Conservation (phyloP, 2,888 invertebrate genomes). For the Tineola bisselliella region DNA sequence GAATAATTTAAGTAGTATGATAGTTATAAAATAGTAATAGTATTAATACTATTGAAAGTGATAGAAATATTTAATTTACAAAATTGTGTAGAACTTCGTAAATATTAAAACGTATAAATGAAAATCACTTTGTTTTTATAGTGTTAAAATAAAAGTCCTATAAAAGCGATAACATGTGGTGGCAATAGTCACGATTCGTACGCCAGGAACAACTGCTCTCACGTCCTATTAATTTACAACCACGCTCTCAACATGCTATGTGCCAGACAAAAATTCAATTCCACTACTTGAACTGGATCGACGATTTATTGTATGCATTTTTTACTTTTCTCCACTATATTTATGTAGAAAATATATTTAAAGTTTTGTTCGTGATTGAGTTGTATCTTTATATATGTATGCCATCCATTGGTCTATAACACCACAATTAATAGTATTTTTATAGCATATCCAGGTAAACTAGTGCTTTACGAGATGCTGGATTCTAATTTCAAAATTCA, state of each 20-base stretch:
- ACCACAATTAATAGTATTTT: too few relatives aligned
- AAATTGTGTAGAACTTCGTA: background rate
- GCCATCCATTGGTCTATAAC: too few relatives aligned
- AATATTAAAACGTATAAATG: background rate
- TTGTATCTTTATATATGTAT: too few relatives aligned
- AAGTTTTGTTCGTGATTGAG: too few relatives aligned
- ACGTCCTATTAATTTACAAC: constrained; percentile 10
- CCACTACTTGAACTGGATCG: background rate
- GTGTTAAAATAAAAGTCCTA: background rate
- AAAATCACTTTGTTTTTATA: background rate
- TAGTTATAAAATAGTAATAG: too few relatives aligned
- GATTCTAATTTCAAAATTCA: too few relatives aligned
- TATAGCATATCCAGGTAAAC: too few relatives aligned
- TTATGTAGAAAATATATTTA: too few relatives aligned
- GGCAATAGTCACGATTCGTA: background rate
- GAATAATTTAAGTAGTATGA: too few relatives aligned
- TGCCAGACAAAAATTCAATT: constrained; percentile 7
- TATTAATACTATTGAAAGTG: too few relatives aligned
- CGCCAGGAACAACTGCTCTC: constrained; percentile 10
- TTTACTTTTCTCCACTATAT: background rate
- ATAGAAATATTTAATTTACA: too few relatives aligned
- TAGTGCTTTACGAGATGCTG: too few relatives aligned
- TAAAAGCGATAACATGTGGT: constrained; percentile 1
- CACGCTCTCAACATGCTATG: background rate
- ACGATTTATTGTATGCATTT: background rate